These are phyloP conservation scores for Procambarus virginalis DNA, from an alignment of 1,140 invertebrate species.

Conservation along the genomic window DNA sequence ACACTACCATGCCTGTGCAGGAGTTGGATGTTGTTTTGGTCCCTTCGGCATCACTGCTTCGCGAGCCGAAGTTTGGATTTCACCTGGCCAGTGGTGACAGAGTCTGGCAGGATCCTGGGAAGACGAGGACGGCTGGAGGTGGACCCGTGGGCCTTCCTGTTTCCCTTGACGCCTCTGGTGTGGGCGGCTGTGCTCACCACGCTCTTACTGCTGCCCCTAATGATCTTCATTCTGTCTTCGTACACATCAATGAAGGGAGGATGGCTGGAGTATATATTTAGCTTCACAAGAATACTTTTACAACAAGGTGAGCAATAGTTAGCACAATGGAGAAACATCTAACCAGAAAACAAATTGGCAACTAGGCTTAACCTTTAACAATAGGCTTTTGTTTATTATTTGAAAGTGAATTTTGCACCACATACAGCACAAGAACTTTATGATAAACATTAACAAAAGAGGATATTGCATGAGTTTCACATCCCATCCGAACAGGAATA, in stretches of 20 bases:
- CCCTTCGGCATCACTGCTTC: neutral
- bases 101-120: neutral
- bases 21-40: neutral
- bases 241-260: neutral
- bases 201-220: neutral
- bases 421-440: too few relatives aligned
- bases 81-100: neutral
- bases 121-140: neutral
- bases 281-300: neutral
- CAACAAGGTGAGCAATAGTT: neutral
- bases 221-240: neutral
- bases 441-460: too few relatives aligned
- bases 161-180: neutral
- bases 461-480: too few relatives aligned
- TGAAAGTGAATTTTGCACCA: too few relatives aligned
- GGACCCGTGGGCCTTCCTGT: constrained; percentile 14
- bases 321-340: too few relatives aligned
- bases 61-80: neutral
- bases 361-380: too few relatives aligned
- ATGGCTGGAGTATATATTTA: neutral
- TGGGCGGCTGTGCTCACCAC: neutral
- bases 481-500: too few relatives aligned
- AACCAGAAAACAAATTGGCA: too few relatives aligned
- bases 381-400: too few relatives aligned
- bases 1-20: neutral